Conservation (phyloP, 1,140 invertebrate genomes). For the Diuraphis noxia region DNA sequence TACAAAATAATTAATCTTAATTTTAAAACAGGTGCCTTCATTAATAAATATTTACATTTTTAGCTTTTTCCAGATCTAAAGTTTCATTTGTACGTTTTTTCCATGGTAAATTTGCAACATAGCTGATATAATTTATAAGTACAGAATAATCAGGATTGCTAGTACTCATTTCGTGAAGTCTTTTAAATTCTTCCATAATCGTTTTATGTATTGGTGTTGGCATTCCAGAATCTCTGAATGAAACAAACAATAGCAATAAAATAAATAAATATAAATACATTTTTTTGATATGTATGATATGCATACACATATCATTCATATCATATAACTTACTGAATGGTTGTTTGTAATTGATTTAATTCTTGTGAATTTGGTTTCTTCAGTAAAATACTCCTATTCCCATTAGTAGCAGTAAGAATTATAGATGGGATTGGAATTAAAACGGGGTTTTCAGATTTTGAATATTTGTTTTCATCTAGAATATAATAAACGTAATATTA, state of each 20-base stretch:
- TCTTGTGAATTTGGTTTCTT: not conserved
- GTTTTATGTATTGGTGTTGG: constrained; percentile 59
- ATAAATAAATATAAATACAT: too few relatives aligned
- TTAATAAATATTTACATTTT: constrained; percentile 57
- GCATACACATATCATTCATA: too few relatives aligned
- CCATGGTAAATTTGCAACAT: constrained; percentile 66
- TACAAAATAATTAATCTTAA: not conserved
- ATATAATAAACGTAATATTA: not conserved
- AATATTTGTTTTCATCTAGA: not conserved
- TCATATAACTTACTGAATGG: not conserved
- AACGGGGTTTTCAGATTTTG: not conserved
- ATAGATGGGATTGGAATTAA: not conserved
- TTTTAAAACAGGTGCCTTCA: not conserved
- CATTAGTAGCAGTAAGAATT: not conserved
- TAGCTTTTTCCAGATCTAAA: constrained; percentile 64
- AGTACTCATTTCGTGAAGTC: constrained; percentile 63
- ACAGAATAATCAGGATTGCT: constrained; percentile 64
- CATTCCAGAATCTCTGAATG: constrained; percentile 58
- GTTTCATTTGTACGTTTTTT: constrained; percentile 62
- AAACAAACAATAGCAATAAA: not conserved
- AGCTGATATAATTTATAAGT: constrained; percentile 65
- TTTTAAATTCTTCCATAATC: constrained; percentile 59
- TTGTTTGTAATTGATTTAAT: not conserved
- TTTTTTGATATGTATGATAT: not conserved
- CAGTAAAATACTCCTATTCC: not conserved